phyloP scores from a whole-genome alignment of 2,888 invertebrate species.

The Thymelicus lineola region DNA sequence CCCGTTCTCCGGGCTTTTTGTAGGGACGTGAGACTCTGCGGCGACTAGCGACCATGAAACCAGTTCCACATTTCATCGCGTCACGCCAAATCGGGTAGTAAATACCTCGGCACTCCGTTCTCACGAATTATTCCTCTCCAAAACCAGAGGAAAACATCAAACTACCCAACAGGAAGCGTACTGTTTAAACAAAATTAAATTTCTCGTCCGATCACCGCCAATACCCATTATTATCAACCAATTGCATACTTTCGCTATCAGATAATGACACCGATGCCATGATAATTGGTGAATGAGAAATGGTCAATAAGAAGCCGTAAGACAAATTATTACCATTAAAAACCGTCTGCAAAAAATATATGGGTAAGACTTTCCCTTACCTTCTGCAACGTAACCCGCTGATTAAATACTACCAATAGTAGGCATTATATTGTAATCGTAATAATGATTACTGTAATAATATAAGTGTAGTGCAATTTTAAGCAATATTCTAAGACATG shows the following conservation, averaged over 20 bases:
- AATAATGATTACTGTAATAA: too few relatives aligned
- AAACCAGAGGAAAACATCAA: slow-evolving; percentile 38
- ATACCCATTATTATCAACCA: slow-evolving; percentile 48
- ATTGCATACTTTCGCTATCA: slow-evolving; percentile 74
- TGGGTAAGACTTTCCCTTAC: slow-evolving; percentile 69
- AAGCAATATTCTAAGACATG: too few relatives aligned
- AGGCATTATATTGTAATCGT: too few relatives aligned
- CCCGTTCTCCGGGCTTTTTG: slow-evolving; percentile 71
- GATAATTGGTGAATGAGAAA: slow-evolving; percentile 72
- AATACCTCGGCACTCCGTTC: slow-evolving; percentile 66
- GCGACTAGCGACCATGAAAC: slow-evolving; percentile 77
- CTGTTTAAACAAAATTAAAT: slow-evolving; percentile 39
- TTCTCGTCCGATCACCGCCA: slow-evolving; percentile 24
- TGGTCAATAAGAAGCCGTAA: slow-evolving; percentile 55
- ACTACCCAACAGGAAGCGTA: slow-evolving; percentile 6
- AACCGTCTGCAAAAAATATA: slow-evolving; percentile 62
- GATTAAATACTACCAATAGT: slow-evolving; percentile 50
- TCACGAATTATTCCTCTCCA: slow-evolving; percentile 57
- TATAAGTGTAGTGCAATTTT: too few relatives aligned
- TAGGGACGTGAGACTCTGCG: slow-evolving; percentile 77
- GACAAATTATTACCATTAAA: slow-evolving; percentile 69
- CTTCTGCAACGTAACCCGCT: slow-evolving; percentile 65
- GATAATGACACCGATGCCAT: slow-evolving; percentile 59
- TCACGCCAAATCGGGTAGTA: slow-evolving; percentile 76
- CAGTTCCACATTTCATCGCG: slow-evolving; percentile 73